These are phyloP conservation scores for Jaculus jaculus DNA, from an alignment of 2,113 vertebrate species.

Conservation along the genomic window DNA sequence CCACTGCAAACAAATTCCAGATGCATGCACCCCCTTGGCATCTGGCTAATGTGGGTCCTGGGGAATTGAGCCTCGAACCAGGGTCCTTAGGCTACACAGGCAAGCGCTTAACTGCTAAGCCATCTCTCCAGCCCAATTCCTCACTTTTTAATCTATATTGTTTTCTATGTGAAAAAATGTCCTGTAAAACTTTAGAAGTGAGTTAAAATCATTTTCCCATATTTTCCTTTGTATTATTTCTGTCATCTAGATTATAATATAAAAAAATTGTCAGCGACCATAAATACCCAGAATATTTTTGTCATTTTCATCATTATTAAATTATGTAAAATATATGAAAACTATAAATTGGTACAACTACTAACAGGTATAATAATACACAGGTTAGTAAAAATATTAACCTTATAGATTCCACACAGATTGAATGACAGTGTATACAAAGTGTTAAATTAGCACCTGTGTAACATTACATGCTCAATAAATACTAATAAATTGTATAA, in stretches of 20 bases:
- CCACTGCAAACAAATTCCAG: too few species aligned
- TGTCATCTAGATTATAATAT: not conserved
- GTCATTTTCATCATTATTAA: not conserved
- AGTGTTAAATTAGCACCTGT: not conserved
- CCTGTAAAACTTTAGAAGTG: not conserved
- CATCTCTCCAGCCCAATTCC: too few species aligned
- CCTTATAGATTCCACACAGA: not conserved
- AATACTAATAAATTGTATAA: not conserved
- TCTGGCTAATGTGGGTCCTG: too few species aligned
- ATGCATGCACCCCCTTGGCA: too few species aligned
- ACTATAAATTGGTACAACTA: not conserved
- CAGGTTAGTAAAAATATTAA: not conserved
- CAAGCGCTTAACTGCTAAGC: too few species aligned
- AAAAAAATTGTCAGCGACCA: not conserved
- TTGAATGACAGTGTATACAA: not conserved
- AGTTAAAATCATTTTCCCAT: not conserved
- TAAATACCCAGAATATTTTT: not conserved
- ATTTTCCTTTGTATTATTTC: not conserved
- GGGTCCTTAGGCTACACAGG: too few species aligned
- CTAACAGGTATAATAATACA: not conserved
- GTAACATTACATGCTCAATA: conserved; percentile 5
- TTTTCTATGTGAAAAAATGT: not conserved
- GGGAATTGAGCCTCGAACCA: too few species aligned
- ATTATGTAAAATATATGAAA: not conserved
- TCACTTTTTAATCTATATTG: too few species aligned